These are phyloP conservation scores for Rhingia campestris DNA, from an alignment of 2,888 invertebrate species.

Conservation along the genomic window DNA sequence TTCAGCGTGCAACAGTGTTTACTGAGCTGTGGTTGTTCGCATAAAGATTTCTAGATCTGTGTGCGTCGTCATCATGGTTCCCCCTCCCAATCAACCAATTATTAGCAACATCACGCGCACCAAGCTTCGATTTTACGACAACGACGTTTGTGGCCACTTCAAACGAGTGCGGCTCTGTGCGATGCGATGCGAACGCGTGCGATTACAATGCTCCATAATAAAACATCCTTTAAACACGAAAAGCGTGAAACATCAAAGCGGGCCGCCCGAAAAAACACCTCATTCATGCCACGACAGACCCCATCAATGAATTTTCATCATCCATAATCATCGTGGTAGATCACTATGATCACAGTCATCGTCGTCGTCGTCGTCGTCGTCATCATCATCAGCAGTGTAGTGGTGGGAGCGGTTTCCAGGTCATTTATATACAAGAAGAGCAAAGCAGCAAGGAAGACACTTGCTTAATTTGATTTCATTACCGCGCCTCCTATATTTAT, in stretches of 20 bases:
- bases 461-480: constrained; percentile 83
- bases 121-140: constrained; percentile 66
- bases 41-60: constrained; percentile 46
- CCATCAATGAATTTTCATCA: constrained; percentile 74
- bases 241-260: constrained; percentile 72
- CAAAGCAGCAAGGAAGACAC: constrained; percentile 75
- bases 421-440: constrained; percentile 34
- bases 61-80: constrained; percentile 14
- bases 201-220: constrained; percentile 69
- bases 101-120: constrained; percentile 73
- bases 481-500: constrained; percentile 79
- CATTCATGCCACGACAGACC: constrained; percentile 63
- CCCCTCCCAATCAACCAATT: constrained; percentile 61
- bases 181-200: constrained; percentile 27
- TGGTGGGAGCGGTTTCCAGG: constrained; percentile 34
- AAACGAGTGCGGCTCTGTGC: constrained; percentile 37
- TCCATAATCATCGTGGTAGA: constrained; percentile 71
- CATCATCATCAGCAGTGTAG: constrained; percentile 20
- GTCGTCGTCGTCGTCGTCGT: constrained; percentile 33
- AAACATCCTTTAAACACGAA: constrained; percentile 73
- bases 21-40: constrained; percentile 49
- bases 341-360: constrained; percentile 68
- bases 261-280: constrained; percentile 66
- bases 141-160: constrained; percentile 71
- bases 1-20: constrained; percentile 61